These are phyloP conservation scores for Omphaloscelis lunosa DNA, from an alignment of 2,888 invertebrate genomes.

Conservation along the genomic window DNA sequence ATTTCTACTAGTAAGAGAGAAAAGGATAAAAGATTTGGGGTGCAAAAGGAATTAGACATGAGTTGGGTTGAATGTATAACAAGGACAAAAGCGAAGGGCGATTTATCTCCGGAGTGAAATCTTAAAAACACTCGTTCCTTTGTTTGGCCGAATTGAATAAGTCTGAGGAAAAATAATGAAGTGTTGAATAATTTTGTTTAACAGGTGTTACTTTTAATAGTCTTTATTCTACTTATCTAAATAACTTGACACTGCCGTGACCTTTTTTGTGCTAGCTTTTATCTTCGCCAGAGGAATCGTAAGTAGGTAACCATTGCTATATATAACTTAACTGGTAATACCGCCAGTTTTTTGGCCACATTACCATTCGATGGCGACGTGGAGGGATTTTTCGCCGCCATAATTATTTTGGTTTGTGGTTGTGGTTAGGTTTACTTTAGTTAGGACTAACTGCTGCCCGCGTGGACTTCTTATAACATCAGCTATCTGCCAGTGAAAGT, in stretches of 20 bases:
- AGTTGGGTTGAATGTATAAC: slow-evolving; percentile 79
- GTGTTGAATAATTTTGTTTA: slow-evolving; percentile 50
- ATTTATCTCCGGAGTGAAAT: slow-evolving; percentile 72
- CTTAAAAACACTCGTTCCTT: slow-evolving; percentile 61
- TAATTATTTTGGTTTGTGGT: too few species aligned
- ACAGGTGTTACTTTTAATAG: slow-evolving; percentile 9
- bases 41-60: slow-evolving; percentile 79
- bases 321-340: background rate
- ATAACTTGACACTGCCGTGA: background rate
- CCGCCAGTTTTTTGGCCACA: background rate
- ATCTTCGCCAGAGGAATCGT: background rate
- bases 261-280: background rate
- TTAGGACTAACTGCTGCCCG: background rate
- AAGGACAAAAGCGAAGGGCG: slow-evolving; percentile 78
- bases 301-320: too few species aligned
- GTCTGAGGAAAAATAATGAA: slow-evolving; percentile 47
- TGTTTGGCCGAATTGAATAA: slow-evolving; percentile 52
- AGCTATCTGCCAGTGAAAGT: too few species aligned
- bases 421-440: background rate
- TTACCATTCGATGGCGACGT: background rate
- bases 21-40: slow-evolving; percentile 71
- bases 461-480: too few species aligned
- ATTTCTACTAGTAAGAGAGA: slow-evolving; percentile 41
- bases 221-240: background rate
- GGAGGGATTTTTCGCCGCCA: background rate